A percentile compares a stretch with the other conserved stretches of the same genome.
phyloP scores from a whole-genome alignment of 2,797 vertebrate genomes.

The Coregonus ussuriensis region DNA sequence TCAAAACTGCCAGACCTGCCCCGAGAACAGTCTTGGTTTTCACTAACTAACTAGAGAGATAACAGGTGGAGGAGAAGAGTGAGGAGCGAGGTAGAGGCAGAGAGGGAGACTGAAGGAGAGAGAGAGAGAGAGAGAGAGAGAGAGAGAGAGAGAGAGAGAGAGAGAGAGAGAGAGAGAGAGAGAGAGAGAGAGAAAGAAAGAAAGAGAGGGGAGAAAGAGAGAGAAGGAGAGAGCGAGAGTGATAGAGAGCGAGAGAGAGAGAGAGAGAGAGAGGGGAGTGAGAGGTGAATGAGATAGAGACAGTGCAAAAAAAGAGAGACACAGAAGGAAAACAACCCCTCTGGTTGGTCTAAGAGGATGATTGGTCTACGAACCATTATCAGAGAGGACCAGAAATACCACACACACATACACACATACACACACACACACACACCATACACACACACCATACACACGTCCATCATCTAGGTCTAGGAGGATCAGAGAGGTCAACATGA shows the following conservation, averaged over 20 bases:
- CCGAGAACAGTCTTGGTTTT: too few relatives aligned
- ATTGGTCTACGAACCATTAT: background rate
- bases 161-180: background rate
- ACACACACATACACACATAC: background rate
- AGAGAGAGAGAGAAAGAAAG: too few relatives aligned
- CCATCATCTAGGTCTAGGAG: background rate
- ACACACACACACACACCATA: too few relatives aligned
- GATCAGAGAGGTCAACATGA: background rate
- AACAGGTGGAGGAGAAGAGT: background rate
- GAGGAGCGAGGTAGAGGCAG: background rate
- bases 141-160: background rate
- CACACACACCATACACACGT: background rate
- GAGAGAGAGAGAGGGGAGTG: background rate
- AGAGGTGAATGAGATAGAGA: background rate
- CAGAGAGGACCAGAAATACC: background rate
- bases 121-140: slow-evolving; percentile 27
- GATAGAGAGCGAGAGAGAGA: background rate
- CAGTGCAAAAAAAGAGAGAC: background rate
- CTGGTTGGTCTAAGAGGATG: background rate
- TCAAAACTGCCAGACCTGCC: too few relatives aligned
- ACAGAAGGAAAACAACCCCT: background rate
- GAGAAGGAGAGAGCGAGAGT: slow-evolving; percentile 1
- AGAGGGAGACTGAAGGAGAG: slow-evolving; percentile 42
- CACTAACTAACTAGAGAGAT: background rate
- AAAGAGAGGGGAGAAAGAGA: slow-evolving; percentile 18